Conservation (phyloP, 1,140 invertebrate species). For the Trichonephila clavata region DNA sequence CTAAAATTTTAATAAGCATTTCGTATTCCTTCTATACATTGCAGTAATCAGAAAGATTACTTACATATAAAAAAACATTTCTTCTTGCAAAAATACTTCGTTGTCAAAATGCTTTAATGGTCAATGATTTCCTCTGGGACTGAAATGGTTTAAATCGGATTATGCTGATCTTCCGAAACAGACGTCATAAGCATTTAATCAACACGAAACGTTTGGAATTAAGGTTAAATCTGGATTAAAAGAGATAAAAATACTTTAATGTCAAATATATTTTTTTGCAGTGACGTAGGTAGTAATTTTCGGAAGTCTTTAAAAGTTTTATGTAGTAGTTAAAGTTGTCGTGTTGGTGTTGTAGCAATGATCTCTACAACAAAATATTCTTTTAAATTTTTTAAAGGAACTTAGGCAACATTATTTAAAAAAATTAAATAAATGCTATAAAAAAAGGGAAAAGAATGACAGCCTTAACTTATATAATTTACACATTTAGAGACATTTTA, state of each 20-base stretch:
- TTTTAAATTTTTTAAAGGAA: too few relatives aligned
- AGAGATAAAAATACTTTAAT: not conserved
- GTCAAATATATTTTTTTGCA: not conserved
- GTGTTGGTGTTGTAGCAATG: too few relatives aligned
- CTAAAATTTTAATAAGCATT: too few relatives aligned
- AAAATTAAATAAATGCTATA: too few relatives aligned
- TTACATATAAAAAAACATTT: not conserved
- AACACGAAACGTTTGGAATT: not conserved
- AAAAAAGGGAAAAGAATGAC: too few relatives aligned
- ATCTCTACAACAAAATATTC: too few relatives aligned
- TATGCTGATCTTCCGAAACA: not conserved
- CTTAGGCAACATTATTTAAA: too few relatives aligned
- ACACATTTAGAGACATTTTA: too few relatives aligned
- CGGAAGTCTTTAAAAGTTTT: not conserved
- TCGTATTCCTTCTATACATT: too few relatives aligned
- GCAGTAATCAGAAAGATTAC: too few relatives aligned
- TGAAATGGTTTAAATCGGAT: conserved; percentile 13
- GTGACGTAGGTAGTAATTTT: not conserved
- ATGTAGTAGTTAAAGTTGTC: too few relatives aligned
- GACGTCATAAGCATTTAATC: conserved; percentile 25
- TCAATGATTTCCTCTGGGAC: not conserved
- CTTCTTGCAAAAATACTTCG: not conserved
- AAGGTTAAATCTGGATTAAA: not conserved
- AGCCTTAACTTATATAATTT: too few relatives aligned
- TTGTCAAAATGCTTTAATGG: not conserved